Evolutionary conservation across 2,888 invertebrate species (phyloP).

Genomic region (Nephrocerus scutellatus): DNA sequence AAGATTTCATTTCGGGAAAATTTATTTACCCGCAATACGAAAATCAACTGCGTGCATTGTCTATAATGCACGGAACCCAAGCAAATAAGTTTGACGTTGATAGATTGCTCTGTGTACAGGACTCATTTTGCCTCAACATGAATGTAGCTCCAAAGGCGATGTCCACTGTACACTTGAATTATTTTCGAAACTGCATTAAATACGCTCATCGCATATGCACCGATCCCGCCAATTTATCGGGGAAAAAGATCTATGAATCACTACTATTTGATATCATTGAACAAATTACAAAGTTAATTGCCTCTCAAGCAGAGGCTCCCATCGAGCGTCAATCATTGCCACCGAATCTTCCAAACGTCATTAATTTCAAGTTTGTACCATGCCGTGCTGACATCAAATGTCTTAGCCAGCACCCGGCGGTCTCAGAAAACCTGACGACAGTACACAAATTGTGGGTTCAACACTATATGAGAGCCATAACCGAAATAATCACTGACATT

Average conservation of each 20-base stretch:
- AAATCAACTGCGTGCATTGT: no score
- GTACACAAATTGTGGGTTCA: conserved; percentile 31
- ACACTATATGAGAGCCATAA: conserved; percentile 30
- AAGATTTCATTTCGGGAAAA: conserved; percentile 35
- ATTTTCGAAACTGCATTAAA: no score
- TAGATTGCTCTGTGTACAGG: conserved; percentile 38
- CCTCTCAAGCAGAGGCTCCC: no score
- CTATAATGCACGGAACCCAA: conserved; percentile 13
- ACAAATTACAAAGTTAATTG: no score
- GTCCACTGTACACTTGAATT: conserved; percentile 26
- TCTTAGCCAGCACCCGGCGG: conserved; percentile 1
- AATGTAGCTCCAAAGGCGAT: conserved; percentile 37
- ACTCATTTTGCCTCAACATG: conserved; percentile 37
- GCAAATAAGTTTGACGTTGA: conserved; percentile 8
- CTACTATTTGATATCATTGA: no score
- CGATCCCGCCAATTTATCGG: no score
- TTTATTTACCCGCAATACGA: conserved; percentile 27
- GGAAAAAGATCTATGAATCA: no score
- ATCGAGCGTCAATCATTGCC: no score
- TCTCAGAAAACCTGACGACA: not conserved
- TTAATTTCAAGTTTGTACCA: conserved; percentile 22
- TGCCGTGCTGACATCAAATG: conserved; percentile 25
- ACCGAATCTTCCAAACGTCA: no score
- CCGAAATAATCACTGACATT: conserved; percentile 28
- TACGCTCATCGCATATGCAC: no score